Percentiles rank a stretch among this genome's conserved stretches.
Evolutionary conservation across 2,797 vertebrate genomes (phyloP).

Genomic region (Syndactyla subalaris): DNA sequence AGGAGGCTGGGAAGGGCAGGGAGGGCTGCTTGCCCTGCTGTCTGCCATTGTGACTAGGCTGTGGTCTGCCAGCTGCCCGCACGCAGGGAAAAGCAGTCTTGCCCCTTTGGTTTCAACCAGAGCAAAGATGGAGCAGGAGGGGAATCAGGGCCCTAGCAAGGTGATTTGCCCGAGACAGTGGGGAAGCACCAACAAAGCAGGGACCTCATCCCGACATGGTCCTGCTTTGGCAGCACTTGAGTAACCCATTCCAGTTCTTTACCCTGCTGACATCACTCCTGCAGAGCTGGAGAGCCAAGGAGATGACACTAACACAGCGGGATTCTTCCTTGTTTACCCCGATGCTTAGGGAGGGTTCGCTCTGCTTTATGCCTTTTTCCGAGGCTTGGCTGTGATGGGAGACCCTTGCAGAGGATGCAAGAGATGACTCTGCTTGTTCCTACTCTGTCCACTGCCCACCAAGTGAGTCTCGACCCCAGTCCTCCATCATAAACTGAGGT

Average conservation of each 20-base stretch:
- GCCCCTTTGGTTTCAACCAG: not conserved
- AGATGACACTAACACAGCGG: not conserved
- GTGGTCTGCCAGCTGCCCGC: not conserved
- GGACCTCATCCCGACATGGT: accelerated
- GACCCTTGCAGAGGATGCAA: not conserved
- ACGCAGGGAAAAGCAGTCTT: accelerated
- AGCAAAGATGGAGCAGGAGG: not conserved
- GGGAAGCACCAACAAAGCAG: not conserved
- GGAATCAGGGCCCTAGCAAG: accelerated
- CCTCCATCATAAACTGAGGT: not conserved
- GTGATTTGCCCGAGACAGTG: not conserved
- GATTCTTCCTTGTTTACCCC: not conserved
- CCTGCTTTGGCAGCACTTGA: not conserved
- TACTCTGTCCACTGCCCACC: not conserved
- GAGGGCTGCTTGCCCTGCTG: not conserved
- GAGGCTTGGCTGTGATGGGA: not conserved
- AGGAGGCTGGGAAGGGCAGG: not conserved
- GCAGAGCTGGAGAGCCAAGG: not conserved
- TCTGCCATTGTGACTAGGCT: accelerated
- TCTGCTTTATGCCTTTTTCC: not conserved
- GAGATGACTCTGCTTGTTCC: not conserved
- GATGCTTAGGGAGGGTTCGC: accelerated
- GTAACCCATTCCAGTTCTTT: not conserved
- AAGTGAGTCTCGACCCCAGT: not conserved
- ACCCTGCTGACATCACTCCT: not conserved